Evolutionary conservation across 2,888 invertebrate genomes (phyloP).

Genomic region (Limnephilus auricula): DNA sequence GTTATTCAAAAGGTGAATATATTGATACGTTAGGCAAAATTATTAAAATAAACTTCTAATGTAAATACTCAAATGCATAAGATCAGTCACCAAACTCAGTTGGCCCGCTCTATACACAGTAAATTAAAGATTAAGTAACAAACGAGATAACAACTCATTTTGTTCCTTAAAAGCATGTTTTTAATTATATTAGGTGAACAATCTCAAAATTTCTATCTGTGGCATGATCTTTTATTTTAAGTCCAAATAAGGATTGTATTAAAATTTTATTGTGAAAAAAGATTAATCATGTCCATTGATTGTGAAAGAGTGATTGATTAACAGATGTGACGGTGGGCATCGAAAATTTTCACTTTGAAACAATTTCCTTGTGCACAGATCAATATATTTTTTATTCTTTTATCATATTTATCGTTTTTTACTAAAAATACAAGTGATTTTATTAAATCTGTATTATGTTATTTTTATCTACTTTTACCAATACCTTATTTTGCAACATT

Average conservation of each 20-base stretch:
- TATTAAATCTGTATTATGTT: not conserved
- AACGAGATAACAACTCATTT: not conserved
- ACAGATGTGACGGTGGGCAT: not conserved
- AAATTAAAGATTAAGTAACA: not conserved
- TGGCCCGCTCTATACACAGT: not conserved
- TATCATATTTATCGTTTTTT: not conserved
- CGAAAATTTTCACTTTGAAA: slow-evolving; percentile 20
- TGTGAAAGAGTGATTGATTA: not conserved
- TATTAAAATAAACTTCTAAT: not conserved
- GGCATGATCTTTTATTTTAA: not conserved
- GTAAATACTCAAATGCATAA: not conserved
- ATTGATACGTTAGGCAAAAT: not conserved
- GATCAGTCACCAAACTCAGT: not conserved
- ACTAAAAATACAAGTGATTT: not conserved
- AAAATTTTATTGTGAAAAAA: not conserved
- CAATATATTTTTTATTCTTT: slow-evolving; percentile 13
- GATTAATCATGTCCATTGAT: not conserved
- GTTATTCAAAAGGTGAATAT: not conserved
- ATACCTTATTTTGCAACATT: not conserved
- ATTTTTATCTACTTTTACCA: not conserved
- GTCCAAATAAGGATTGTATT: not conserved
- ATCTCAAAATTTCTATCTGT: not conserved
- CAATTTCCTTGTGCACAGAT: slow-evolving; percentile 46
- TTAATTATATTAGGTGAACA: not conserved
- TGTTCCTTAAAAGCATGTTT: not conserved